Conservation (phyloP, 2,797 vertebrate genomes). For the Muscicapa striata region DNA sequence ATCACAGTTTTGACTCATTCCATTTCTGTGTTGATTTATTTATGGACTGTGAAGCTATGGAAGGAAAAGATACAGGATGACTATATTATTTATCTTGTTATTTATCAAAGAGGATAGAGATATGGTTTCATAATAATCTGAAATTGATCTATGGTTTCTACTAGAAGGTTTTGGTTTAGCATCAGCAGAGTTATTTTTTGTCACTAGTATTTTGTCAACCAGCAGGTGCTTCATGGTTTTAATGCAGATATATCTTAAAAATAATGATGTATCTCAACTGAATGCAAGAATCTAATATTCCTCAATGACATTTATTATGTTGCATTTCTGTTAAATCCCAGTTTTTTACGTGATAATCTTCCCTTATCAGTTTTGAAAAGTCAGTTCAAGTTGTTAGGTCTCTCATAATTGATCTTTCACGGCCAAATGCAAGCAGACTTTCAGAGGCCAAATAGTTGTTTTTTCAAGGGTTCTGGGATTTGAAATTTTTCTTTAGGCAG, state of each 20-base stretch:
- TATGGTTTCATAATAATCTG: not conserved
- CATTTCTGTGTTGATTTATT: conserved; percentile 29
- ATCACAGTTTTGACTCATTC: conserved; percentile 18
- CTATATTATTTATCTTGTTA: not conserved
- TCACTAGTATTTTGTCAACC: not conserved
- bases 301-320: not conserved
- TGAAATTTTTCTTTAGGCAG: conserved; percentile 15
- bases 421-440: not conserved
- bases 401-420: not conserved
- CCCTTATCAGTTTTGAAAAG: not conserved
- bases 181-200: not conserved
- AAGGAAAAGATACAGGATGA: not conserved
- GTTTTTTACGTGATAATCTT: not conserved
- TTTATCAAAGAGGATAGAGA: not conserved
- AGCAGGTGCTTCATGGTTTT: not conserved
- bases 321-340: not conserved
- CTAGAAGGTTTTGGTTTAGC: not conserved
- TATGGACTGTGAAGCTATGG: not conserved
- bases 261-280: not conserved
- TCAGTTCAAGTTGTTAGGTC: not conserved
- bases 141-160: not conserved
- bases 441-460: not conserved
- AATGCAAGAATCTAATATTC: not conserved
- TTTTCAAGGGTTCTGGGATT: not conserved
- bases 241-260: not conserved